Conservation (phyloP, 2,113 vertebrate species). For the Coreoperca whiteheadi region DNA sequence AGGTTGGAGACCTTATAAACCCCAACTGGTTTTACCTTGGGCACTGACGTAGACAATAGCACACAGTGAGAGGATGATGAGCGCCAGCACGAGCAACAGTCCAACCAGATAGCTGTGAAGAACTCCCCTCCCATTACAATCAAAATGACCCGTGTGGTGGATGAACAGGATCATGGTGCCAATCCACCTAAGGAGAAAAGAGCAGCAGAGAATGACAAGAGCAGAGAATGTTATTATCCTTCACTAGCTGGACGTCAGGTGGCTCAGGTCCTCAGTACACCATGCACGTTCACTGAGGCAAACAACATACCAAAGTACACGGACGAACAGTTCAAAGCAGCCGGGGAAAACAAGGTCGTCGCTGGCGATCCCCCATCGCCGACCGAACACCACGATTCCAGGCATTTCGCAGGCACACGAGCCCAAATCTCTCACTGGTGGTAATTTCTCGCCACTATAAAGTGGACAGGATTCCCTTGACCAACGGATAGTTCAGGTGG, state of each 20-base stretch:
- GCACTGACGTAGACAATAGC: slow-evolving; percentile 92
- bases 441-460: not conserved
- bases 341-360: slow-evolving; percentile 97
- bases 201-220: not conserved
- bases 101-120: slow-evolving; percentile 91
- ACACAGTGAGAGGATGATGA: slow-evolving; percentile 88
- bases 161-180: slow-evolving; percentile 88
- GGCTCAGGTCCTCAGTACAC: too few species aligned
- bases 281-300: not conserved
- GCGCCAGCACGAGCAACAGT: slow-evolving; percentile 88
- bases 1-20: not conserved
- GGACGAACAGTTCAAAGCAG: slow-evolving; percentile 88
- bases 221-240: not conserved
- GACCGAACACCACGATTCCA: slow-evolving; percentile 90
- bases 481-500: not conserved
- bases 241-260: not conserved
- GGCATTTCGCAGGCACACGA: slow-evolving; percentile 84
- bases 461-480: not conserved
- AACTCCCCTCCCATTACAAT: slow-evolving; percentile 85
- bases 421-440: not conserved
- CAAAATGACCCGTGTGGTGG: slow-evolving; percentile 86
- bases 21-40: slow-evolving; percentile 86
- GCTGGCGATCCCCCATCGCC: slow-evolving; percentile 95
- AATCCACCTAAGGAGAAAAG: slow-evolving; percentile 87
- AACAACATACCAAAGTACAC: slow-evolving; percentile 88